Evolutionary conservation across 1,140 invertebrate species (phyloP).

Genomic region (Drosophila tristis): DNA sequence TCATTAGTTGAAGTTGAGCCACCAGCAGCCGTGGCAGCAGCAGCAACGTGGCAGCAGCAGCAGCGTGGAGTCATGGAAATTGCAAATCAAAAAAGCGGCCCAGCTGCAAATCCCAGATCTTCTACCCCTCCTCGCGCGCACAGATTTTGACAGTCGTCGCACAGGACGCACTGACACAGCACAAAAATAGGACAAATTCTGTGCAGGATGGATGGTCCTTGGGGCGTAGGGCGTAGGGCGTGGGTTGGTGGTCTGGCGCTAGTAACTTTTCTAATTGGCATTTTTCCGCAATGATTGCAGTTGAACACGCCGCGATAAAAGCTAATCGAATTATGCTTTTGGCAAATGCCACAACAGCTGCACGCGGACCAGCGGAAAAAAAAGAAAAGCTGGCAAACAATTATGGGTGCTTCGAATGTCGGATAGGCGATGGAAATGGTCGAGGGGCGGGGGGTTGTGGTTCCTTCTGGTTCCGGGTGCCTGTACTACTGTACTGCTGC

Average conservation of each 20-base stretch:
- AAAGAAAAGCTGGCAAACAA: constrained; percentile 61
- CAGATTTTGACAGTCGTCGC: constrained; percentile 23
- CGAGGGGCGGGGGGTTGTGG: constrained; percentile 2
- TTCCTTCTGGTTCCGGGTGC: neutral
- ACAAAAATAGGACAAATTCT: constrained; percentile 30
- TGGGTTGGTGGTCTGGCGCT: neutral
- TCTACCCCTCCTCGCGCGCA: neutral
- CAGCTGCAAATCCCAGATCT: constrained; percentile 25
- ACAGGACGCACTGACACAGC: constrained; percentile 29
- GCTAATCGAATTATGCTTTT: constrained; percentile 79
- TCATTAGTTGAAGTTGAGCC: constrained; percentile 61
- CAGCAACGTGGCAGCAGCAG: too few species aligned
- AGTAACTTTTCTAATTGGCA: constrained; percentile 76
- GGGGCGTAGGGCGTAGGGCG: neutral
- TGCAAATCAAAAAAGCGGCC: constrained; percentile 33
- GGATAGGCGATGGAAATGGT: neutral
- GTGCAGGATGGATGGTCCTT: constrained; percentile 10
- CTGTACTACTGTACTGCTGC: neutral
- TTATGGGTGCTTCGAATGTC: constrained; percentile 32
- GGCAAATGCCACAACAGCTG: constrained; percentile 62
- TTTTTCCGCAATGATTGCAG: constrained; percentile 79
- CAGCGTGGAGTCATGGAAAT: constrained; percentile 6
- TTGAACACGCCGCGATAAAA: constrained; percentile 76
- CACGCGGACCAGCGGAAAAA: constrained; percentile 17
- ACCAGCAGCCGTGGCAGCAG: constrained; percentile 20